Percentiles rank a stretch among this genome's conserved stretches.
phyloP scores from a whole-genome alignment of 2,797 vertebrate genomes.

The Hydrolagus colliei region DNA sequence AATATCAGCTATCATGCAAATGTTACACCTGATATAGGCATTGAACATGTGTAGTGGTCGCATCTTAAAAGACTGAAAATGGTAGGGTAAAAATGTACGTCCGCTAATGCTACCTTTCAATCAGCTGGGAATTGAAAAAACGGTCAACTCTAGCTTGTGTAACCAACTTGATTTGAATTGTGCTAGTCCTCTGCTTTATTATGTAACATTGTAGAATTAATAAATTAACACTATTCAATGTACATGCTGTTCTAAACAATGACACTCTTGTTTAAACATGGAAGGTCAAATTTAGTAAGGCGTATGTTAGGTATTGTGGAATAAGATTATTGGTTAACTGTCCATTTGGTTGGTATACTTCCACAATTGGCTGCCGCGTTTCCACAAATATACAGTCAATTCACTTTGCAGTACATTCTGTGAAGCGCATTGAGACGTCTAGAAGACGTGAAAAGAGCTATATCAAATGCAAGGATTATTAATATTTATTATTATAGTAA shows the following conservation, averaged over 20 bases:
- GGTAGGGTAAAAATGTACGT: not conserved
- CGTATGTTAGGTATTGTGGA: not conserved
- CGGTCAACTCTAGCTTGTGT: not conserved
- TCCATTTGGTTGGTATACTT: no score
- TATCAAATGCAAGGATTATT: no score
- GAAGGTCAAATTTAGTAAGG: not conserved
- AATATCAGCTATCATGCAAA: no score
- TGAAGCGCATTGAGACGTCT: no score
- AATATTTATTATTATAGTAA: no score
- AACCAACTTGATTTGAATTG: not conserved
- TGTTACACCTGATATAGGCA: no score
- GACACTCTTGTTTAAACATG: not conserved
- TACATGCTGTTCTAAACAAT: not conserved
- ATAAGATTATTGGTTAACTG: not conserved
- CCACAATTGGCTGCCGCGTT: no score
- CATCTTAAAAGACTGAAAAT: not conserved
- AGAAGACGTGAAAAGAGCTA: no score
- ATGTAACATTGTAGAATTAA: not conserved
- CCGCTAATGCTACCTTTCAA: not conserved
- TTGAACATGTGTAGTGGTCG: no score
- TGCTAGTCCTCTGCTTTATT: not conserved
- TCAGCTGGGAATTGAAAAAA: not conserved
- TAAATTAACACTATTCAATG: not conserved
- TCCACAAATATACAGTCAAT: no score
- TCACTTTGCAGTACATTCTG: no score